Evolutionary conservation across 1,140 invertebrate genomes (phyloP).

Genomic region (Platorchestia sp.): DNA sequence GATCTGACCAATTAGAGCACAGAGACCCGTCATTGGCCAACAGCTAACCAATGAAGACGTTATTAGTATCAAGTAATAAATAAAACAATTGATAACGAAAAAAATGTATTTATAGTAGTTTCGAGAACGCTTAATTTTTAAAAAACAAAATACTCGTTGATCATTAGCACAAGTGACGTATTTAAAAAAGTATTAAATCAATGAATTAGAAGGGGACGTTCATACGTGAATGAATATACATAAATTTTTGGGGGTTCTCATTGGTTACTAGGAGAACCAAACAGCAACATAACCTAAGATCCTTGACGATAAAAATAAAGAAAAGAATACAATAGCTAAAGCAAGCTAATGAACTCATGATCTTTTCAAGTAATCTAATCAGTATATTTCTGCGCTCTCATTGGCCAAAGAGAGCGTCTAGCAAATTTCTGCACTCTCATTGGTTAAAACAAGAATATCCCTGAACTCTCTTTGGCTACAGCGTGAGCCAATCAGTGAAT

Average conservation of each 20-base stretch:
- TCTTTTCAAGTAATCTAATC: no score
- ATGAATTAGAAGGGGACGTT: background rate
- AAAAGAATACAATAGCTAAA: background rate
- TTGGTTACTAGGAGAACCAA: background rate
- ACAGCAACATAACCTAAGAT: background rate
- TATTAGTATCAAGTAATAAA: background rate
- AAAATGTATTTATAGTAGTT: background rate
- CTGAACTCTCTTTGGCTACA: no score
- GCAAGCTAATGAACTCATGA: background rate
- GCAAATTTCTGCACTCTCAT: no score
- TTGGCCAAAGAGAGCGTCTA: no score
- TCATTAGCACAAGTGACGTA: background rate
- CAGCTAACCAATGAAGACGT: no score
- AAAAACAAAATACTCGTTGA: background rate
- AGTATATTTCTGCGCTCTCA: background rate
- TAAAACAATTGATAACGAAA: background rate
- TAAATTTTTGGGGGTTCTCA: background rate
- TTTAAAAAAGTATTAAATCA: background rate
- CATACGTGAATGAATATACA: background rate
- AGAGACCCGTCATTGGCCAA: no score
- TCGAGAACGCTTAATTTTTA: background rate
- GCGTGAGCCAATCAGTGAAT: background rate
- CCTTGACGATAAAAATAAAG: background rate
- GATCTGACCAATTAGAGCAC: background rate
- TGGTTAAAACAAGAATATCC: no score